Percentiles rank a stretch among this genome's conserved stretches.
Conservation (phyloP, 2,797 vertebrate species). For the Pipistrellus pipistrellus region DNA sequence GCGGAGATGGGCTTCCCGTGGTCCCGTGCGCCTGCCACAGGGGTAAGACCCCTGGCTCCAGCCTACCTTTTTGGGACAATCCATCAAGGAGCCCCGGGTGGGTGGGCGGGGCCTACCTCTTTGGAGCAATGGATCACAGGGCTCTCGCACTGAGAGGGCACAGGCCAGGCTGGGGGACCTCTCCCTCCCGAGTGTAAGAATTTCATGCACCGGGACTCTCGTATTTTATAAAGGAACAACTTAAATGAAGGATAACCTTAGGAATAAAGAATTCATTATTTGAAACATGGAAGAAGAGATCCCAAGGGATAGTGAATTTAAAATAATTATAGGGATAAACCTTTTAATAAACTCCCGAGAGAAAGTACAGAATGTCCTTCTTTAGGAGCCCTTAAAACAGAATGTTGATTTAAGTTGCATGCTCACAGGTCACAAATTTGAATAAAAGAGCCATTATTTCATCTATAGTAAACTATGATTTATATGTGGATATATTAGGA, state of each 20-base stretch:
- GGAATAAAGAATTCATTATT: not conserved
- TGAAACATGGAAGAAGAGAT: not conserved
- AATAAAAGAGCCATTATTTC: not conserved
- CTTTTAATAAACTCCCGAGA: not conserved
- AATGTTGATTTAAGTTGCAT: not conserved
- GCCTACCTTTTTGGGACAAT: too few species aligned
- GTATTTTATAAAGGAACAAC: constrained; percentile 18
- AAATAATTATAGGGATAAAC: not conserved
- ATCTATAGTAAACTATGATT: not conserved
- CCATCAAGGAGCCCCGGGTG: too few species aligned
- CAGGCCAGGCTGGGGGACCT: too few species aligned
- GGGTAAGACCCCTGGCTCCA: too few species aligned
- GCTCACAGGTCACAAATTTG: not conserved
- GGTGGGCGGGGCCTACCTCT: too few species aligned
- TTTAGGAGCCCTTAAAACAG: not conserved
- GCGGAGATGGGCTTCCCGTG: too few species aligned
- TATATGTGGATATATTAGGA: not conserved
- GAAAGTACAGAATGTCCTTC: not conserved
- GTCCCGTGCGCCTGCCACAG: too few species aligned
- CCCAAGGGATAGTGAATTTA: not conserved
- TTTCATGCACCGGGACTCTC: too few species aligned
- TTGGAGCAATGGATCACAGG: too few species aligned
- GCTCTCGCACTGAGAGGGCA: too few species aligned
- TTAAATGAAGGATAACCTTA: constrained; percentile 18
- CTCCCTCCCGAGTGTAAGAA: too few species aligned